Base-by-base conservation (phyloP, 1,140 invertebrate species). In the Pectinophora gossypiella region DNA sequence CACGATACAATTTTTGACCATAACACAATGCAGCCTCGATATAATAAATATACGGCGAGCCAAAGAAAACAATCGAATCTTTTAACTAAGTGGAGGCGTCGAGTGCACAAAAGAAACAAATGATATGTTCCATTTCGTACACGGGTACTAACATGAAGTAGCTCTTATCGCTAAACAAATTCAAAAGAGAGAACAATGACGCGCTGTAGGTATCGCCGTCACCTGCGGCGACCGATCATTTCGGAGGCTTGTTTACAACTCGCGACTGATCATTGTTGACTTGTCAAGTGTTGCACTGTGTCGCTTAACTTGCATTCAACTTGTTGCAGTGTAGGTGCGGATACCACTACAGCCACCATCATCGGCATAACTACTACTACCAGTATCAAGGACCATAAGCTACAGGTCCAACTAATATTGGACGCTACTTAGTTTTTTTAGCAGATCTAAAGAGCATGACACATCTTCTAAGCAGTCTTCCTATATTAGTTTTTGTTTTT, bases 81-180 rank as follows among this genome's bases (percentile, higher is more conserved):
- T 76, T 68, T 76, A 77, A 77, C 68, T 77, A 76, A 76, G 75
- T 68, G 68, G 56, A 68, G 73, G 72, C 62, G 72, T 71, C 63
- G 64, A 68, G 55, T 72, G 69, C 73, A 81, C 70, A 80, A 75
- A 77, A 74, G 64, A 77, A 76, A 75, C 69, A 75, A 75, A 79
- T 72, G 67, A 60, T 72, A 71, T 65, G 76, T 76, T 76, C 78
- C 74, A 73, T 71, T 84, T 82, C 76, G 83, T 77, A 80, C 68
- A 59, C 73, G 73, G 64, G 67, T 83, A 68, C 68, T 57, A 66
- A 73, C 61, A 61, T 80, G 64, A 72, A 81, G 76, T 82, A 71
- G 62, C 73, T 83, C 77, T 86, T 86, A 86, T 85, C 83, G 68
- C 68, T 68, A 77, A 82, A 84, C 76, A 78, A 74, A 86, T 75